Base-by-base conservation (phyloP, 2,888 invertebrate genomes). In the Lagria hirta region DNA sequence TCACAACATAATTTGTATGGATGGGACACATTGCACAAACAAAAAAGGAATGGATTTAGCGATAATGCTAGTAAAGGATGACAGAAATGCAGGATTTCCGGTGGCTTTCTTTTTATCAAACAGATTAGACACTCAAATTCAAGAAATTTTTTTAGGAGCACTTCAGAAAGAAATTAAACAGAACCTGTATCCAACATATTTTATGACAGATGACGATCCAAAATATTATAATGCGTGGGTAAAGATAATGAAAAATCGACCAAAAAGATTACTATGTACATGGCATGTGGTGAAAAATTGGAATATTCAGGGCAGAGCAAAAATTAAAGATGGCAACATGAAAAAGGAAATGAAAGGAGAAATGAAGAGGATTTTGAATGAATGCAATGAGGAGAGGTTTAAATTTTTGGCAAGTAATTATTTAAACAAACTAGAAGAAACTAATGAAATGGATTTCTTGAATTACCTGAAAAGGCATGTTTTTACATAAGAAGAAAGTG, bases 261-360 rank as follows among this genome's bases (percentile, higher is more conserved):
- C 51, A 23, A 48, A 23, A 18, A 45, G 49, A 24, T 42, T 57
- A 20, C 35, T 55, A 11, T 55, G 54, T 26, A 52, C 52, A 22
- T 55, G 55, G 50, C 55, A 54, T 40, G 33, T 57, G 12, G 33
- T 54, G 5, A 57, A 52, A 24, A 55, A 52, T 23, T 52, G 52
- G 52, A 50, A 54, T 24, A 49, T 48, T 1, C 55, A 53, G 27
- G 51, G 52, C 24, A 50, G 17, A 15, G 18, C 7, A 6, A 47
- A 54, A 46, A 49, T 53, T 2, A 29, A 47, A 11, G 23, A 44
- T 32, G 10, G 6, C 17, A 22, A 49, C 27, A 32, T 43, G 15
- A 48, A 22, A 21, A 36, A 45, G 20, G 15, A 26, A 30, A 49
- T 49, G 49, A 51, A 43, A 28, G 38, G 13, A 8, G 37, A 52